Percentiles rank a stretch among this genome's conserved stretches.
Conservation (phyloP, 2,888 invertebrate species). For the Adelphocoris suturalis region DNA sequence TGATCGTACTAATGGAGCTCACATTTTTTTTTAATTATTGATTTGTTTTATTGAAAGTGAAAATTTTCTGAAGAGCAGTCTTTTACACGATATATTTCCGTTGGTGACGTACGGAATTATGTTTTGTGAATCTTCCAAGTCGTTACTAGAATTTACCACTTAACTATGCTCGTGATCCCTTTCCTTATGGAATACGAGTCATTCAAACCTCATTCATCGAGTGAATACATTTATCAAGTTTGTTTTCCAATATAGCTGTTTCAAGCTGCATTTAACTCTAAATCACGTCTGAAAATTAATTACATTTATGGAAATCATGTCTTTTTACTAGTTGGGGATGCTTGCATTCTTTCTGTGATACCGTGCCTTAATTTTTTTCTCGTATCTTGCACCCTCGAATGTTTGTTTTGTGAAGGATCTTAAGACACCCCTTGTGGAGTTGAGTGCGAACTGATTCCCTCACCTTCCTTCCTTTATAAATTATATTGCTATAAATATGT, state of each 20-base stretch:
- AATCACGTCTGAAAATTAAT: neutral
- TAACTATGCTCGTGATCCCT: neutral
- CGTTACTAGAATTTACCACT: too few species aligned
- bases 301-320: neutral
- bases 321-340: slow-evolving; percentile 35
- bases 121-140: too few species aligned
- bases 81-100: too few species aligned
- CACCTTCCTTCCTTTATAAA: neutral
- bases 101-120: too few species aligned
- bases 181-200: too few species aligned
- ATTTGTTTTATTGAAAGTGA: too few species aligned
- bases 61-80: too few species aligned
- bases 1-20: too few species aligned
- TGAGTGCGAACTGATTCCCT: neutral
- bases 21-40: too few species aligned
- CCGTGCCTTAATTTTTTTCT: slow-evolving; percentile 65
- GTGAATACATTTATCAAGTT: too few species aligned
- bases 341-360: slow-evolving; percentile 70
- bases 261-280: neutral
- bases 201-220: too few species aligned
- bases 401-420: neutral
- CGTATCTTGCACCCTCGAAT: neutral
- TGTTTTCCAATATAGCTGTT: neutral
- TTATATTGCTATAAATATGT: neutral
- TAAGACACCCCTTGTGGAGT: neutral